Percentiles rank a stretch among this genome's conserved stretches.
Conservation (phyloP, 2,113 vertebrate species). For the Carlito syrichta region DNA sequence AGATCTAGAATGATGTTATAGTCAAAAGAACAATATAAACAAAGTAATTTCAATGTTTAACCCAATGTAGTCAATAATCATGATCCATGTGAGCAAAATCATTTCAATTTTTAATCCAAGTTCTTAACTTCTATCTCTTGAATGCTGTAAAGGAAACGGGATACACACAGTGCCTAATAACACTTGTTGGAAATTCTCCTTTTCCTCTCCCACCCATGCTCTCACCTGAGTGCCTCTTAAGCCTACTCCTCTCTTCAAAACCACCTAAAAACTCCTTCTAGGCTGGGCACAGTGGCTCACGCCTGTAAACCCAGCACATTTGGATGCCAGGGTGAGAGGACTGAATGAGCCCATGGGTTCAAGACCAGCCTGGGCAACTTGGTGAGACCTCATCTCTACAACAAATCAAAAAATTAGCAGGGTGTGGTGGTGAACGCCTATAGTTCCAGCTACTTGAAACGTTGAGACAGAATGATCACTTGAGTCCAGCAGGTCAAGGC, state of each 20-base stretch:
- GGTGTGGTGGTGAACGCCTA: too few species aligned
- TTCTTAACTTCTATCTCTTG: neutral
- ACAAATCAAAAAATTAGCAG: too few species aligned
- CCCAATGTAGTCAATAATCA: neutral
- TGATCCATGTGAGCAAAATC: neutral
- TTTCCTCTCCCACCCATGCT: neutral
- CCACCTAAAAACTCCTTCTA: neutral
- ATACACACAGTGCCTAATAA: neutral
- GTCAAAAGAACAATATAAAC: neutral
- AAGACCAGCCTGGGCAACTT: too few species aligned
- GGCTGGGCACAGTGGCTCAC: too few species aligned
- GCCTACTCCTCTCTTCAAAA: neutral
- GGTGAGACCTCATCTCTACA: too few species aligned
- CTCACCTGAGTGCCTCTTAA: neutral
- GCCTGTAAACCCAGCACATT: too few species aligned
- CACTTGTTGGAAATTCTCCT: neutral
- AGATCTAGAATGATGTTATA: neutral
- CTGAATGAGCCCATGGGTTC: too few species aligned
- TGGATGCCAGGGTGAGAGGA: too few species aligned
- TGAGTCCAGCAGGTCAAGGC: too few species aligned
- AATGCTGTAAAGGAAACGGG: neutral
- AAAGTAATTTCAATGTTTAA: slow-evolving; percentile 8
- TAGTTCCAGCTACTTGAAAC: too few species aligned
- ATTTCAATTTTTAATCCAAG: neutral
- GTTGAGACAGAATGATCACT: too few species aligned